Percentiles rank a stretch among this genome's conserved stretches.
These are phyloP conservation scores for Mycetomoellerius zeteki DNA, from an alignment of 1,140 invertebrate species.

Conservation along the genomic window DNA sequence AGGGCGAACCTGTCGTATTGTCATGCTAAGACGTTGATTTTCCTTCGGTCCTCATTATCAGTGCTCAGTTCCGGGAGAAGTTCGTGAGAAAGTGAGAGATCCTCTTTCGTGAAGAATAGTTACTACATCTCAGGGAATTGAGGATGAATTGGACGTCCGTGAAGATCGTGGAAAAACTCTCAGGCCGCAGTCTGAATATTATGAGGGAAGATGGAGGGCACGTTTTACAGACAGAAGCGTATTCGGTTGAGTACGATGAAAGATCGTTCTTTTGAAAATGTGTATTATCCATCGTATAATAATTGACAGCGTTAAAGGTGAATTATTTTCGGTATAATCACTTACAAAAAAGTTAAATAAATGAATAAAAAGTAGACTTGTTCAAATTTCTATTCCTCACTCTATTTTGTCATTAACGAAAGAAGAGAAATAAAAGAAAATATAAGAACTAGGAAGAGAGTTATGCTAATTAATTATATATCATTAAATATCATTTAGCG, in stretches of 20 bases:
- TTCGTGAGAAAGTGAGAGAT: conserved; percentile 49
- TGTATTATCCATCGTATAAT: conserved; percentile 5
- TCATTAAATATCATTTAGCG: background rate
- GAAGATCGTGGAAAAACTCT: conserved; percentile 58
- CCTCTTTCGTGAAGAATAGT: conserved; percentile 39
- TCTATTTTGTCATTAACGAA: background rate
- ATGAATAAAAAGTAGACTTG: background rate
- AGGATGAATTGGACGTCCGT: conserved; percentile 59
- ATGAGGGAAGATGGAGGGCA: background rate
- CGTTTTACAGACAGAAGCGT: background rate
- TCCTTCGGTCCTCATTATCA: conserved; percentile 71
- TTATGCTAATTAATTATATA: background rate
- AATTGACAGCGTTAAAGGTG: conserved; percentile 14
- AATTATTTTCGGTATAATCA: background rate
- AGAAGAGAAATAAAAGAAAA: background rate
- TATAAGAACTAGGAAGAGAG: background rate
- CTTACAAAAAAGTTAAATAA: background rate
- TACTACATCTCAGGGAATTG: conserved; percentile 47
- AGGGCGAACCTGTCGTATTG: conserved; percentile 74
- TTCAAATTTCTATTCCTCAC: background rate
- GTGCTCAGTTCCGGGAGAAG: conserved; percentile 60
- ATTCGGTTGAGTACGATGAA: background rate
- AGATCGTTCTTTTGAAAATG: conserved; percentile 24
- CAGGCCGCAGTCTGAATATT: conserved; percentile 45
- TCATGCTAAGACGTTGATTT: conserved; percentile 81